Conservation (phyloP, 2,113 vertebrate species). For the Mesoclemmys tuberculata region DNA sequence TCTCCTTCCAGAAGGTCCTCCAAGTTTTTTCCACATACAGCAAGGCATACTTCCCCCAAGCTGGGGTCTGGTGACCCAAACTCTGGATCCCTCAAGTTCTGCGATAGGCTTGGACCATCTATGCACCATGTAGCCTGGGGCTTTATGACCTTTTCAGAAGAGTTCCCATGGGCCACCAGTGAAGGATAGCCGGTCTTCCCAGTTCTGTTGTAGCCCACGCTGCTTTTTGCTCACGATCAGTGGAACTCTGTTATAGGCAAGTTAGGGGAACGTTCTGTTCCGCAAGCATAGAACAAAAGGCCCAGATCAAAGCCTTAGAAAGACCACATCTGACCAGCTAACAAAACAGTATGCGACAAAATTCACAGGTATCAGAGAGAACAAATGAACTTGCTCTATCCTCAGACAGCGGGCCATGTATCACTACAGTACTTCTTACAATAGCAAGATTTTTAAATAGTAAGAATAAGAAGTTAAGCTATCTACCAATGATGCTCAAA, state of each 20-base stretch:
- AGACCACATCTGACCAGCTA: slow-evolving; percentile 5
- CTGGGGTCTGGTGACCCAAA: background rate
- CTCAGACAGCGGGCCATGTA: background rate
- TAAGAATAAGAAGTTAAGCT: slow-evolving; percentile 1
- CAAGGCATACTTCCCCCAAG: background rate
- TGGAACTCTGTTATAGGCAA: background rate
- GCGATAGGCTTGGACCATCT: background rate
- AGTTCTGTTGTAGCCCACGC: background rate
- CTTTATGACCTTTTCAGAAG: background rate
- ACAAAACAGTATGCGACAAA: slow-evolving; percentile 29
- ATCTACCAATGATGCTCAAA: slow-evolving; percentile 9
- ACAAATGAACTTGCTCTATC: background rate
- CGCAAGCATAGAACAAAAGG: slow-evolving; percentile 57
- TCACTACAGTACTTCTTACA: background rate
- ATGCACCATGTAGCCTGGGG: background rate
- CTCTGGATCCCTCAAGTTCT: background rate
- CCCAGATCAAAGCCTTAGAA: background rate
- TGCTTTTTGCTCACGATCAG: background rate
- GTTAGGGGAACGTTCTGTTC: slow-evolving; percentile 5
- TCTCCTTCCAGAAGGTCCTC: background rate
- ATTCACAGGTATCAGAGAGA: slow-evolving; percentile 50
- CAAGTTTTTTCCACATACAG: background rate
- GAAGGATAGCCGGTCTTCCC: background rate
- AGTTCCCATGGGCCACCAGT: background rate
- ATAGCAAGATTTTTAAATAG: background rate